phyloP scores from a whole-genome alignment of 2,113 vertebrate species.

The Entomyzon cyanotis region DNA sequence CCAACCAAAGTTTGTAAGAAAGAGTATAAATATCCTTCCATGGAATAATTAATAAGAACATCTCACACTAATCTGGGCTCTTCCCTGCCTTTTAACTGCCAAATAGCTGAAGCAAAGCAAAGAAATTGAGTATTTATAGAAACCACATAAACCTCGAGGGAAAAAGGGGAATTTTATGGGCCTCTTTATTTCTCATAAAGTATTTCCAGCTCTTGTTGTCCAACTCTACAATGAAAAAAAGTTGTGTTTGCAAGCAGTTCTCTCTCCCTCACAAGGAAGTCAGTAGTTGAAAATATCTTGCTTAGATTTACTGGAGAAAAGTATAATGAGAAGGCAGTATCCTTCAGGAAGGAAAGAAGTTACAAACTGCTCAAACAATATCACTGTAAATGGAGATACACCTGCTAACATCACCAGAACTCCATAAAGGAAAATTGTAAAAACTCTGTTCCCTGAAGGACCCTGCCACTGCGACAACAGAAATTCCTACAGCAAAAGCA shows the following conservation, averaged over 20 bases:
- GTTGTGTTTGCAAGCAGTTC: neutral
- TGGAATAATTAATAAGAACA: constrained; percentile 33
- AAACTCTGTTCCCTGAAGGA: neutral
- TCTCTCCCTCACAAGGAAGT: neutral
- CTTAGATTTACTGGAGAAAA: neutral
- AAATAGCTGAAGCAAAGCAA: constrained; percentile 10
- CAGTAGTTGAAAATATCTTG: neutral
- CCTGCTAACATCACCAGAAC: neutral
- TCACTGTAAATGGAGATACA: neutral
- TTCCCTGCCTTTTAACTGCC: constrained; percentile 7
- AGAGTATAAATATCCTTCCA: constrained; percentile 17
- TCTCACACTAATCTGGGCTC: constrained; percentile 19
- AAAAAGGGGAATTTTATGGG: constrained; percentile 1
- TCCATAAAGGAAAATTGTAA: neutral
- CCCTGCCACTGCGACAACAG: neutral
- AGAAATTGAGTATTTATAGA: constrained; percentile 47
- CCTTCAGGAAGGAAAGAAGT: neutral
- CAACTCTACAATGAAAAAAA: neutral
- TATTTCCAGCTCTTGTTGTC: neutral
- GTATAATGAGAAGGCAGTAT: neutral
- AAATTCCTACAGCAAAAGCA: neutral
- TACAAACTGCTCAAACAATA: neutral
- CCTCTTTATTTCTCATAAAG: constrained; percentile 9
- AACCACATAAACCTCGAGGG: constrained; percentile 6
- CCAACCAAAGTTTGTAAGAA: neutral